Evolutionary conservation across 2,888 invertebrate species (phyloP).

Genomic region (Athalia circularis): DNA sequence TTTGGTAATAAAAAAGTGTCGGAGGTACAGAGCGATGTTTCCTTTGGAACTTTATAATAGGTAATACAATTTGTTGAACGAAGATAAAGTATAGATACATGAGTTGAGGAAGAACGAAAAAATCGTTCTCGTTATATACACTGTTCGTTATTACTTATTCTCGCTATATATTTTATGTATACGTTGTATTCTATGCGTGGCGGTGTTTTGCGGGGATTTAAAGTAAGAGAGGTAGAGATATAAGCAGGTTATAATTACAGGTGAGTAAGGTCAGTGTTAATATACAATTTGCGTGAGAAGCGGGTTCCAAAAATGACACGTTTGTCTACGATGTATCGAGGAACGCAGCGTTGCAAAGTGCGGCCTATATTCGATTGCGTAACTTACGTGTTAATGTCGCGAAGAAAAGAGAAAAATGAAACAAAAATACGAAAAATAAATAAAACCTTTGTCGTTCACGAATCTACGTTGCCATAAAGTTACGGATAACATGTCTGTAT

Average conservation of each 20-base stretch:
- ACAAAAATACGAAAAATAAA: neutral
- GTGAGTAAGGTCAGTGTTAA: conserved; percentile 73
- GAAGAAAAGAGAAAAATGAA: too few species aligned
- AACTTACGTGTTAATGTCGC: neutral
- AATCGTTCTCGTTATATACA: too few species aligned
- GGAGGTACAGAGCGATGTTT: too few species aligned
- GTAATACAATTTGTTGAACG: too few species aligned
- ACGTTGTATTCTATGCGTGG: neutral
- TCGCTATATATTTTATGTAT: conserved; percentile 1
- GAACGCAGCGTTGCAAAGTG: neutral
- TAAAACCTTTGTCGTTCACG: conserved; percentile 16
- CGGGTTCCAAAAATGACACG: conserved; percentile 72
- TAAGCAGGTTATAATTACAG: conserved; percentile 69
- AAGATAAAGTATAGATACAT: too few species aligned
- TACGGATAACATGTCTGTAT: neutral
- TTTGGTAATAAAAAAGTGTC: too few species aligned
- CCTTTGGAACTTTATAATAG: too few species aligned
- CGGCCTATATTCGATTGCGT: conserved; percentile 11
- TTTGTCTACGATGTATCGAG: conserved; percentile 53
- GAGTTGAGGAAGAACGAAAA: too few species aligned
- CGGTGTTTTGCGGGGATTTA: neutral
- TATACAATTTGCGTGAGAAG: conserved; percentile 71
- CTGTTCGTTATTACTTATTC: too few species aligned
- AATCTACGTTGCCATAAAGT: neutral
- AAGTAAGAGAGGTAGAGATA: conserved; percentile 1